Base-by-base conservation (phyloP, 2,888 invertebrate genomes). In the Mellilla xanthometata region DNA sequence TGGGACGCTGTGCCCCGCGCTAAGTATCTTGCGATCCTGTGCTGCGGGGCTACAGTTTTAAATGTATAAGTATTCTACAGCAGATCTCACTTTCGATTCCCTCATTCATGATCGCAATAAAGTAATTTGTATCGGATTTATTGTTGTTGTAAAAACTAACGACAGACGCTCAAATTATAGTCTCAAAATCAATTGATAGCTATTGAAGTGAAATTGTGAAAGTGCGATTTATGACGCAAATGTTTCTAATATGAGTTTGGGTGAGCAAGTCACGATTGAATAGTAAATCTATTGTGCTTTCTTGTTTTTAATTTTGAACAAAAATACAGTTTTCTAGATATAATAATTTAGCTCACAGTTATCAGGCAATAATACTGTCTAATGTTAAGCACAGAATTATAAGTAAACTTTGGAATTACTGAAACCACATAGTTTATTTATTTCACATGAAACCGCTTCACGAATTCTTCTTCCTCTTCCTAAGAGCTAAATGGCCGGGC, bases 161-260 rank as follows among this genome's bases (percentile, higher is more conserved):
- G 47, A 24, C 12, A 12, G 47, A 29, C 9, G 28, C 31, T 28
- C 29, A 44, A 48, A 36, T 49, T 36, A 39, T 49, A 38, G 23
- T 28, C 30, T 27, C 41, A 15, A 49, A 29, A 19, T 38, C 39
- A n/a, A 43, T 41, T 30, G 40, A 45, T 41, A 23, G 38, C 30
- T 38, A 44, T 52, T 48, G 43, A 33, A 55, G 53, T 36, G 55
- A 58, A 57, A 57, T 53, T 42, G 48, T 52, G 55, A 58, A 53
- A 55, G 57, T 39, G 34, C 7, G 28, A 38, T 32, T 46, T 46
- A 49, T 46, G 44, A 47, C 39, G 44, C 43, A 30, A 45, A 31
- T 52, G 42, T 30, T 46, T 43, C 46, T 27, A 40, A 48, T 45
- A 44, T 46, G 7, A 24, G 15, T 42, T 53, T 52, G 44, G 43